Base-by-base conservation (phyloP, 2,888 invertebrate species). In the Oconnorella tubifera region DNA sequence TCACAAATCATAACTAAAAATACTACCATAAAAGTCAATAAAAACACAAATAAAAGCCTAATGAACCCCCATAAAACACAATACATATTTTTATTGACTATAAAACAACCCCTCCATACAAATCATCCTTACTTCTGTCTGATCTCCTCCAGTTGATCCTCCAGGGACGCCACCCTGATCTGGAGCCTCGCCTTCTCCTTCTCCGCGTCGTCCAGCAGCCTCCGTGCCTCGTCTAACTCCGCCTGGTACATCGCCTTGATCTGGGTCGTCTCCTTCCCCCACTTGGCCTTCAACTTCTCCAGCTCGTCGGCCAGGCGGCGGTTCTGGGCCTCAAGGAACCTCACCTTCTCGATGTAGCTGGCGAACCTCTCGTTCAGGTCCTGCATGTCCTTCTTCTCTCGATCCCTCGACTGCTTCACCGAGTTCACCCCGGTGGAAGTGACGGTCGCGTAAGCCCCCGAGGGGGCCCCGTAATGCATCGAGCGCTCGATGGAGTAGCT, bases 311-410 rank as follows among this genome's bases (percentile, higher is more conserved):
- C 80, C 53, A 83, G 70, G 68, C 81, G 80, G 55, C 77, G 72
- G 75, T 83, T 83, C 73, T 83, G 83, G 28, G 81, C 82, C 70
- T 83, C 83, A 58, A 83, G 72, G 69, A 82, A 83, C 55, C 82
- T 73, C n/a, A 74, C 72, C 76, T 83, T 83, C 78, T 85, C 85
- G 68, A 85, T 85, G 77, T 85, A 85, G 75, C 76, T 80, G 67
- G 84, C 85, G 65, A 85, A 82, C 57, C 84, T 76, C 73, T 85
- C 84, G 75, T 85, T 85, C 69, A 85, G 74, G 68, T 84, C 83
- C 73, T 80, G 81, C 80, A 85, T 80, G 72, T 85, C 84, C 71
- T 83, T 82, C 80, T 84, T 84, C 75, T 85, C 85, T 68, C 76
- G 76, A 68, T 83, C 83, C 49, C 84, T 75, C 58, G 73, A 73